Conservation (phyloP, 2,797 vertebrate genomes). For the Parauchenoglanis punctatus region DNA sequence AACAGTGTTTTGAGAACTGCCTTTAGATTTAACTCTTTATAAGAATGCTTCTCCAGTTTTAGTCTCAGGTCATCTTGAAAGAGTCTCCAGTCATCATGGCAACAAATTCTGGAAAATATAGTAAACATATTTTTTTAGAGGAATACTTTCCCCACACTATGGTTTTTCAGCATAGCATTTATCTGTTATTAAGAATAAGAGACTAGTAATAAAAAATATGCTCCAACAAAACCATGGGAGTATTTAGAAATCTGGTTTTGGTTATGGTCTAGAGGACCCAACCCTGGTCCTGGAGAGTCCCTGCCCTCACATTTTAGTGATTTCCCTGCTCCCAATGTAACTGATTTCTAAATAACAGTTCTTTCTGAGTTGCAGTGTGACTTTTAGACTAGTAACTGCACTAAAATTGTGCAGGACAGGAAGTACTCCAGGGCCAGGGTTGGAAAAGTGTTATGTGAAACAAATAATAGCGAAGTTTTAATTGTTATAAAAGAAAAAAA, state of each 20-base stretch:
- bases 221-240: not conserved
- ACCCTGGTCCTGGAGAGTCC: not conserved
- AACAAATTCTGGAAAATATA: not conserved
- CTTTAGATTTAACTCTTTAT: not conserved
- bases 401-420: not conserved
- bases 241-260: not conserved
- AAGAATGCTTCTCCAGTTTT: not conserved
- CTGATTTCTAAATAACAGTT: not conserved
- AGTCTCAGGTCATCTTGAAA: slow-evolving; percentile 64
- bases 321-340: not conserved
- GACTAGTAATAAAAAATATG: not conserved
- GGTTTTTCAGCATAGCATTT: not conserved
- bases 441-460: not conserved
- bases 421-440: not conserved
- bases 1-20: not conserved
- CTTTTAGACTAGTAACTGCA: not conserved
- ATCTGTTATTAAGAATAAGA: not conserved
- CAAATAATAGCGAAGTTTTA: not conserved
- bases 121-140: not conserved
- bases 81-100: slow-evolving; percentile 20
- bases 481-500: no score
- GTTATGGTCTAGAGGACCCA: not conserved
- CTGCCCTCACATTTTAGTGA: not conserved
- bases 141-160: not conserved
- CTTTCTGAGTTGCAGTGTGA: not conserved